Evolutionary conservation across 2,888 invertebrate species (phyloP), one percentile per base, ranked within the genome.

Genomic region (Branchellion lobata): DNA sequence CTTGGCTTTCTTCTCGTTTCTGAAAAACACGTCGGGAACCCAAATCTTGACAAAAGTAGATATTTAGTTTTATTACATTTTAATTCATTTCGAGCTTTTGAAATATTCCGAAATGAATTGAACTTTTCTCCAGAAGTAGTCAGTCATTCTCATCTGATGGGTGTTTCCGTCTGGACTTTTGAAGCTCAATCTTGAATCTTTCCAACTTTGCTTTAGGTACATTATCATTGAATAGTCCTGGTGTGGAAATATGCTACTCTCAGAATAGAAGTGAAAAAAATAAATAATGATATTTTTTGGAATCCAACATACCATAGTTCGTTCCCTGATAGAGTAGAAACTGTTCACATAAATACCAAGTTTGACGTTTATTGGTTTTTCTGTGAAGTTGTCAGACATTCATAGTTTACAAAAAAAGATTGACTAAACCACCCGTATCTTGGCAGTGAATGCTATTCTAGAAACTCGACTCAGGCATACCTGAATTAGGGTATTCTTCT

Each of bases 271-370:
- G n/a, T n/a, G n/a, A n/a, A n/a, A n/a, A n/a, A n/a, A n/a, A n/a
- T n/a, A n/a, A n/a, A n/a, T n/a, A n/a, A n/a, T n/a, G n/a, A n/a
- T n/a, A 24, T 57, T n/a, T 57, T 57, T 57, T 57, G 61, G 61
- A 8, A 57, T 24, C 21, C 61, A 57, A 8, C 21, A 24, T 57
- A 93, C 94, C 95, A 96, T 96, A 69, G 94, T 94, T 88, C 95
- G 94, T 87, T 95, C 96, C 86, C 95, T 94, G 83, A 96, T 95
- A n/a, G 95, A 95, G 89, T 95, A 95, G 83, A 95, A 89, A 73
- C 94, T 94, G 79, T 84, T 83, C 57, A 86, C 82, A 78, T 84
- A 83, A 3, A 86, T 83, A 65, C 85, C 84, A 47, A 86, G 82
- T 29, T 82, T 80, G 3, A 86, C 85, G 29, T 82, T 82, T 0